Conservation (phyloP, 2,888 invertebrate species). For the Scaeva pyrastri region DNA sequence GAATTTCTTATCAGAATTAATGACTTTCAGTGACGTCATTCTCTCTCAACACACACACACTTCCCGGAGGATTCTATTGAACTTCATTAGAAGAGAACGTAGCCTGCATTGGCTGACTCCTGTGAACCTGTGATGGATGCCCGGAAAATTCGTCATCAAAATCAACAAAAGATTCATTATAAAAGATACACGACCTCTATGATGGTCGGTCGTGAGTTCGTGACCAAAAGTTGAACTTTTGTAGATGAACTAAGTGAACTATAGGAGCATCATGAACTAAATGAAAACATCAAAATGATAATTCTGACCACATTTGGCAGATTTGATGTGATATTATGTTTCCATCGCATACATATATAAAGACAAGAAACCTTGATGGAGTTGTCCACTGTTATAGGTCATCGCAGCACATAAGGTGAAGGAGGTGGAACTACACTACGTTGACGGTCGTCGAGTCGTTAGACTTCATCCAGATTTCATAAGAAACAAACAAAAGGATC, state of each 20-base stretch:
- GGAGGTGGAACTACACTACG: no score
- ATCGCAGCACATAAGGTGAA: neutral
- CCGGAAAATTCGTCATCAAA: neutral
- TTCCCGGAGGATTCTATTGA: neutral
- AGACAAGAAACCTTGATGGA: slow-evolving; percentile 23
- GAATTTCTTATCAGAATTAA: no score
- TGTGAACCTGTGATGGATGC: neutral
- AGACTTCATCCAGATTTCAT: neutral
- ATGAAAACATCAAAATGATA: slow-evolving; percentile 3
- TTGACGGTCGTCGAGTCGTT: neutral
- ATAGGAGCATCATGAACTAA: slow-evolving; percentile 13
- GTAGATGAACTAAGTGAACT: slow-evolving; percentile 4
- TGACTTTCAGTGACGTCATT: no score
- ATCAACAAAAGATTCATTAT: neutral
- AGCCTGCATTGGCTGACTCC: neutral
- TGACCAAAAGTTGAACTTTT: neutral
- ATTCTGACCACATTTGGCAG: neutral
- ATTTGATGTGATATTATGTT: slow-evolving; percentile 3
- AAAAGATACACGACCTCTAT: slow-evolving; percentile 1
- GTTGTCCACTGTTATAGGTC: neutral
- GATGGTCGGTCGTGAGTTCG: neutral
- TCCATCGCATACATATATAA: neutral
- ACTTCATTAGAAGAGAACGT: neutral
- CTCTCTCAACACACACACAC: neutral
- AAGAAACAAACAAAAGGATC: slow-evolving; percentile 22